Evolutionary conservation across 2,797 vertebrate genomes (phyloP).

Genomic region (Sciurus vulgaris): DNA sequence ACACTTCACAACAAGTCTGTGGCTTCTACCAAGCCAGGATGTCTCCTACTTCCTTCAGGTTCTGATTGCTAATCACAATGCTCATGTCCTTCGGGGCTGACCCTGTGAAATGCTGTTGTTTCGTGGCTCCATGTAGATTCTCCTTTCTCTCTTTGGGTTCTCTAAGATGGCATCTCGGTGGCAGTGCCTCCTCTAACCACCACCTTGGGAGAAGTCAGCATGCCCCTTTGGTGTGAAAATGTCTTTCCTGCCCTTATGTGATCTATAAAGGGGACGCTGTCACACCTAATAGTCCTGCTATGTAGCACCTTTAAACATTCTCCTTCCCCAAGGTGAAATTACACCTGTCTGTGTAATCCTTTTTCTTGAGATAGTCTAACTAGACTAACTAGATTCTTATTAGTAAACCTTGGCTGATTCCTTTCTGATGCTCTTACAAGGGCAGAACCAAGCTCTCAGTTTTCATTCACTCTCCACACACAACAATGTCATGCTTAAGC

Average conservation of each 20-base stretch:
- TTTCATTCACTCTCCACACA: neutral
- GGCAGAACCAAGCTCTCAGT: neutral
- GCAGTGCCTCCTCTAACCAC: no score
- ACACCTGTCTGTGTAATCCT: neutral
- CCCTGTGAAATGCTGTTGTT: no score
- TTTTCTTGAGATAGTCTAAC: neutral
- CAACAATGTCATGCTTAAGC: fast-evolving
- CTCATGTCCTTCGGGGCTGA: neutral
- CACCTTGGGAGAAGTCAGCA: neutral
- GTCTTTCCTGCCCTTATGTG: neutral
- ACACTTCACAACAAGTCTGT: fast-evolving
- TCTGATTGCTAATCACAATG: no score
- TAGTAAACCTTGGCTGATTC: neutral
- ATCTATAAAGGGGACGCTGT: neutral
- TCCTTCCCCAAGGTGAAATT: neutral
- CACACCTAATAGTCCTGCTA: neutral
- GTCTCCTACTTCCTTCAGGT: neutral
- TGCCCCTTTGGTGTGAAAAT: neutral
- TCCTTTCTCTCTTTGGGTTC: neutral
- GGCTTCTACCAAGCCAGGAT: neutral
- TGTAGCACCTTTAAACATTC: neutral
- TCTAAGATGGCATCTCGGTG: neutral
- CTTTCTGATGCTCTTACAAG: neutral
- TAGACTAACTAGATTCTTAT: neutral
- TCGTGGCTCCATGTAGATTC: neutral